Base-by-base conservation (phyloP, 2,113 vertebrate genomes). In the Psittacara wagleri region DNA sequence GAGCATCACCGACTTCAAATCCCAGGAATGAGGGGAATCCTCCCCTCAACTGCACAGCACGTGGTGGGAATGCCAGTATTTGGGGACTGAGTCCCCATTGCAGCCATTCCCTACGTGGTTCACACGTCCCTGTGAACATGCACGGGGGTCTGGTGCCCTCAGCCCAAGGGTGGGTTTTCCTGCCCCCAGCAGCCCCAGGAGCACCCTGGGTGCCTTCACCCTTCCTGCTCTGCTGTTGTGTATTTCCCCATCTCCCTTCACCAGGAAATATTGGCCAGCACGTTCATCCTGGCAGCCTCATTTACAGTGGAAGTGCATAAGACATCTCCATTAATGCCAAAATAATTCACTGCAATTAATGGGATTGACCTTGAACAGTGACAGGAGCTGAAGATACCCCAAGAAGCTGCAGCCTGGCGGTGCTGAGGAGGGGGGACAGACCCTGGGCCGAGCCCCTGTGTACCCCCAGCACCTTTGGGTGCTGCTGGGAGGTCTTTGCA, bases 251-350 rank as follows among this genome's bases (percentile, higher is more conserved):
- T 72, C 55, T 92, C 55, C 55, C n/a, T 79, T 64, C 69, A 44
- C 73, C 66, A 25, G 91, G 91, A 94, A 95, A 72, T 6, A 51
- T 22, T 25, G 77, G 86, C 89, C 14, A 3, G 66, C 22, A 1
- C 4, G 9, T 31, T 55, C 77, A 19, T 85, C 51, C 91, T 75
- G 89, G 89, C 94, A 95, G 95, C 74, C 89, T 96, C 93, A 11
- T 15, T 83, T 67, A 17, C 85, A 39, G 49, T 88, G 82, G 90
- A 80, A 93, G 75, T 8, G 93, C 79, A 27, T 64, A 44, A 93
- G 94, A 90, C 87, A 74, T 95, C 90, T 89, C 93, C 96, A 93
- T 95, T 93, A 95, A 66, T 20, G 88, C 94, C 94, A 62, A 78
- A 92, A 90, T 90, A 86, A 94, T 49, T 95, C 92, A 95, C 11